These are phyloP conservation scores for Ranitomeya imitator DNA, from an alignment of 2,113 vertebrate genomes.

Conservation along the genomic window DNA sequence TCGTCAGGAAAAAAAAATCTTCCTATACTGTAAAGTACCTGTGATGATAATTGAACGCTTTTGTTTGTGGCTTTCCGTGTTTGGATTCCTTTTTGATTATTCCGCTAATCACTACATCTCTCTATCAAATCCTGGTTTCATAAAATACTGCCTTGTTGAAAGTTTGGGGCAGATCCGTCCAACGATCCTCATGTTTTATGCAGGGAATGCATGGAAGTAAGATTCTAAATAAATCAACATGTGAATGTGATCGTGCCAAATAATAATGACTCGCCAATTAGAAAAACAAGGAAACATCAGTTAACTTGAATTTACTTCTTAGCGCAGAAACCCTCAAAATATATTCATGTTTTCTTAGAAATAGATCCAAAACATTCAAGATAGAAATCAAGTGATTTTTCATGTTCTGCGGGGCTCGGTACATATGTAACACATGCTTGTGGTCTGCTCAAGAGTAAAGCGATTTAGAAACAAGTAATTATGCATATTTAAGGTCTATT, in stretches of 20 bases:
- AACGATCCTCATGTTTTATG: constrained; percentile 51
- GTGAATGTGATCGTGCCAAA: constrained; percentile 11
- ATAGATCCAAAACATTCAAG: constrained; percentile 28
- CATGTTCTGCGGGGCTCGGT: not conserved
- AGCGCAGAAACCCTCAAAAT: constrained; percentile 26
- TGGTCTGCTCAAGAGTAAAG: not conserved
- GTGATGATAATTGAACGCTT: not conserved
- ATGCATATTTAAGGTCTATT: not conserved
- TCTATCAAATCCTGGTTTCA: not conserved
- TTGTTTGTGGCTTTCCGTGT: constrained; percentile 11
- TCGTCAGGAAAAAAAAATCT: no score
- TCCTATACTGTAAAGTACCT: not conserved
- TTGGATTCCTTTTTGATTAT: constrained; percentile 51
- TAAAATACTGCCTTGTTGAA: constrained; percentile 36
- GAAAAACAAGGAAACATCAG: constrained; percentile 42
- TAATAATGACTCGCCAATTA: constrained; percentile 48
- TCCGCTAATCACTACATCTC: constrained; percentile 28
- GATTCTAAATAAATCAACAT: constrained; percentile 49
- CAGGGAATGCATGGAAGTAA: constrained; percentile 53
- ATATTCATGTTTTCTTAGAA: constrained; percentile 41
- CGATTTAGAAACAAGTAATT: constrained; percentile 6
- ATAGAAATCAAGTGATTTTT: constrained; percentile 31
- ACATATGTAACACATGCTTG: not conserved
- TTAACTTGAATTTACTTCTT: constrained; percentile 17
- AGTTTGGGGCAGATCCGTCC: constrained; percentile 10